These are phyloP conservation scores for Pogonomyrmex californicus DNA, from an alignment of 1,140 invertebrate genomes.

Conservation along the genomic window DNA sequence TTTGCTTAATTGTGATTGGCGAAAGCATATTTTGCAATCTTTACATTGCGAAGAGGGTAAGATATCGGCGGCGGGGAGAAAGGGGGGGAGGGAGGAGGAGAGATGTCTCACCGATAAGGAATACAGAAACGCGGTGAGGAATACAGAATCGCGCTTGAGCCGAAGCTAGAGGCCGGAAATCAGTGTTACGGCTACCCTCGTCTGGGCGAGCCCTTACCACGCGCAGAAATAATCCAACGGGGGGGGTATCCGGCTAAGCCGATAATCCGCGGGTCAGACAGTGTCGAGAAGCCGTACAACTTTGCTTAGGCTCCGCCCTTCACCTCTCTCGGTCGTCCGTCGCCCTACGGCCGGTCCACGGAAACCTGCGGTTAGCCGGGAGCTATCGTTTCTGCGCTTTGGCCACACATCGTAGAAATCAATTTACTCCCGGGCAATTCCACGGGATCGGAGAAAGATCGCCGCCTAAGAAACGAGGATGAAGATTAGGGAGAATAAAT, in stretches of 20 bases:
- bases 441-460: constrained; percentile 47
- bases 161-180: constrained; percentile 68
- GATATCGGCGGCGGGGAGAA: background rate
- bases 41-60: background rate
- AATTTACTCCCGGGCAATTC: constrained; percentile 54
- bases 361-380: constrained; percentile 53
- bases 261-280: constrained; percentile 86
- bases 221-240: constrained; percentile 79
- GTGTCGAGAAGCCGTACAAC: constrained; percentile 85
- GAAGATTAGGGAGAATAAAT: constrained; percentile 54
- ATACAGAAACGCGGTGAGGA: constrained; percentile 29
- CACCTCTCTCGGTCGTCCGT: constrained; percentile 5
- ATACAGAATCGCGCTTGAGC: constrained; percentile 16
- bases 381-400: constrained; percentile 58
- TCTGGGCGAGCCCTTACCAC: constrained; percentile 71
- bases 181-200: constrained; percentile 73
- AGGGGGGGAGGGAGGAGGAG: background rate
- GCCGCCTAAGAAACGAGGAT: constrained; percentile 22
- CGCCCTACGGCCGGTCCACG: constrained; percentile 1
- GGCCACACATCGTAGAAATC: constrained; percentile 54
- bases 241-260: constrained; percentile 79
- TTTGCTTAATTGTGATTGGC: constrained; percentile 25
- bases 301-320: constrained; percentile 77
- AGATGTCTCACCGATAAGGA: constrained; percentile 27
- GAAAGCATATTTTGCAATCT: constrained; percentile 9